Base-by-base conservation (phyloP, 2,888 invertebrate genomes). In the Sarcophaga rosellei region DNA sequence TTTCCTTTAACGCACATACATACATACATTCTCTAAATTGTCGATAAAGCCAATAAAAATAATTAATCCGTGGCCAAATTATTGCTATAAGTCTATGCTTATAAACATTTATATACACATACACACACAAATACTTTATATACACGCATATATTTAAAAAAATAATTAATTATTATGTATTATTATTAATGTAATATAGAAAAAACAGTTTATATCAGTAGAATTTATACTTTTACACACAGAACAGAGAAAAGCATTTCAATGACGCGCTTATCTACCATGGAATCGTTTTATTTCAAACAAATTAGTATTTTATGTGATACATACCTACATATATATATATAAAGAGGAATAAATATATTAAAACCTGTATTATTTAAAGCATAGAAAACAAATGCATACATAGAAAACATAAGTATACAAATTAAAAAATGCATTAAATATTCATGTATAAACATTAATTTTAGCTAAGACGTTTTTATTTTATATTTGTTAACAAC, bases 41-140 rank as follows among this genome's bases (percentile, higher is more conserved):
- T 66, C 23, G 53, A 70, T 65, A 4, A 83, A 73, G 76, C 82
- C 79, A 76, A 80, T 73, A 76, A n/a, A 76, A 63, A 79, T 68
- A 86, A 57, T 70, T 62, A 86, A 84, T 84, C 74, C 78, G 86
- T 86, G 84, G 86, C 84, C 86, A 86, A 86, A 86, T 75, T 81
- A 81, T 74, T 74, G 80, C 47, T 74, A 78, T 81, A 86, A 83
- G 65, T 74, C 21, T 21, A 83, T 69, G 69, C 73, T 83, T 62
- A 75, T 66, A 80, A 80, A 23, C 15, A 78, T 53, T 53, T 53
- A 53, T 53, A 35, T 35, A 35, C 35, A 35, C 35, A 35, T 47
- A 15, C 15, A 47, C 1, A 15, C 17, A 53, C 53, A 65, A 12
- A 75, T 15, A 69, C 69, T 63, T 69, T 69, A 44, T 15, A 53